Evolutionary conservation across 2,113 vertebrate genomes (phyloP), one percentile per base, ranked within the genome.

Genomic region (Pteruthius melanotis): DNA sequence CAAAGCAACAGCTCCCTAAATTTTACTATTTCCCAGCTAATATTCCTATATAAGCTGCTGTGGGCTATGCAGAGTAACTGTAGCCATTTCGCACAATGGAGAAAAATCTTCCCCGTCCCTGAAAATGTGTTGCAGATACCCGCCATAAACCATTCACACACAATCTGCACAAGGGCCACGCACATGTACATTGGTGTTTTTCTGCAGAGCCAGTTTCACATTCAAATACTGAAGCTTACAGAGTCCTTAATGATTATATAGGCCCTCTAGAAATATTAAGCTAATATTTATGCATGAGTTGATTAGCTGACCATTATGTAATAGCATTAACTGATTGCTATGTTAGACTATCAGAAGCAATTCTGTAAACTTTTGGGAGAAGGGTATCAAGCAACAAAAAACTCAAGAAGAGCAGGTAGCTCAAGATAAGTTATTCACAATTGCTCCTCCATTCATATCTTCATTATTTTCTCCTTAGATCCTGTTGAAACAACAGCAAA

Each of bases 281-380:
- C 78, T 88, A 72, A 57, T 60, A 95, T 71, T 92, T 61, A 89
- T 24, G 86, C 44, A 59, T 75, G 59, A 90, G 39, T 52, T 89
- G 39, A 74, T 85, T 61, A 87, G 35, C 54, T 90, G 77, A 81
- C 42, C 15, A 33, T 61, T 86, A 83, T 65, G 4, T 75, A 92
- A 80, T 77, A 76, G 82, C 49, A 70, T 56, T 83, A 87, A 88
- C 39, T 24, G 45, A 86, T 30, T 88, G 78, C 81, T 95, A 94
- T 53, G 72, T 95, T 94, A 93, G 74, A 90, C 93, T 90, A 94
- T 2, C 91, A 71, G 82, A 91, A 88, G 88, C 87, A 90, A 54
- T 88, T 96, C 88, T 80, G 95, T 94, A 92, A 94, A 87, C 83
- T 90, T 92, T 5, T 35, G 7, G 53, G n/a, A 47, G 16, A 47